These are phyloP conservation scores for Helleia helle DNA, from an alignment of 2,888 invertebrate genomes.

Conservation along the genomic window DNA sequence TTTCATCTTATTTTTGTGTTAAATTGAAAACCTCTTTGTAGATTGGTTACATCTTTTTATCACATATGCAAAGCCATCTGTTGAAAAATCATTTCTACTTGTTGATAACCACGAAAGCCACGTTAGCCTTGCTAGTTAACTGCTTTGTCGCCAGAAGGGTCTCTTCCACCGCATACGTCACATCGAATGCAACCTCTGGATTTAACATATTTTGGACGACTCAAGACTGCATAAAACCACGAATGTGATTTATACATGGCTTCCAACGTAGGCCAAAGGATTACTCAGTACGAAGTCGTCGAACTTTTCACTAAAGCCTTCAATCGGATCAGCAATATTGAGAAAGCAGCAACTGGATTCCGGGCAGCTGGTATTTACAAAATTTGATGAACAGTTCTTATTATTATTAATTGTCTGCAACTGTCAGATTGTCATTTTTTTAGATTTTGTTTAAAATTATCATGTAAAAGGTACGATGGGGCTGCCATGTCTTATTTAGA, in stretches of 20 bases:
- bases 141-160: not conserved
- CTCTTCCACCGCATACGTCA: conserved; percentile 2
- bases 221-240: conserved; percentile 26
- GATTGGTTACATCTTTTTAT: conserved; percentile 28
- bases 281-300: conserved; percentile 19
- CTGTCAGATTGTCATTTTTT: too few species aligned
- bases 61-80: conserved; percentile 20
- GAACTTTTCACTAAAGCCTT: conserved; percentile 18
- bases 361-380: conserved; percentile 19
- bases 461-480: too few species aligned
- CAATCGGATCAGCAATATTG: conserved; percentile 14
- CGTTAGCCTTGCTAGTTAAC: conserved; percentile 21
- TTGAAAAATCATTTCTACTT: conserved; percentile 22
- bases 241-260: conserved; percentile 24
- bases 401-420: too few species aligned
- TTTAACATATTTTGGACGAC: conserved; percentile 25
- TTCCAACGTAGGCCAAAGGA: conserved; percentile 14
- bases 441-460: too few species aligned
- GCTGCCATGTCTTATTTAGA: too few species aligned
- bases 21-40: conserved; percentile 26
- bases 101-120: conserved; percentile 27
- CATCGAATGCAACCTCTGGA: conserved; percentile 25
- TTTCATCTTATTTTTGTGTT: too few species aligned
- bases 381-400: too few species aligned
- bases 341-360: conserved; percentile 18